A percentile compares a stretch with the other conserved stretches of the same genome.
Conservation (phyloP, 2,797 vertebrate species). For the Echeneis naucrates region DNA sequence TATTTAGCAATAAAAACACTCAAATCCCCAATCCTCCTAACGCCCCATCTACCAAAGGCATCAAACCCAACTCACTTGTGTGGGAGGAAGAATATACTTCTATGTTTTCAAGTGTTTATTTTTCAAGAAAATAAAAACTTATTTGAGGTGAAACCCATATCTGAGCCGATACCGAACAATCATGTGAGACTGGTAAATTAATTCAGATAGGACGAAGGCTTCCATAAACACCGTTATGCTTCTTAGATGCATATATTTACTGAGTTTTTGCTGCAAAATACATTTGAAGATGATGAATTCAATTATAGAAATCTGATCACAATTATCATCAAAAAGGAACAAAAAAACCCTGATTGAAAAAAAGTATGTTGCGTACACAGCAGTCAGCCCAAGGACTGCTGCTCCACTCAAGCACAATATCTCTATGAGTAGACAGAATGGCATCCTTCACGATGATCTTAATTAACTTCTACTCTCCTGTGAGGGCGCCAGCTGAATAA, state of each 20-base stretch:
- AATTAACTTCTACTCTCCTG: conserved; percentile 78
- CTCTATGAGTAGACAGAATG: conserved; percentile 55
- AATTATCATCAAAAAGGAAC: conserved; percentile 28
- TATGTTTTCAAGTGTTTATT: not conserved
- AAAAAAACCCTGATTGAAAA: conserved; percentile 7
- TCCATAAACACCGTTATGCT: not conserved
- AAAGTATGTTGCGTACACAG: conserved; percentile 11
- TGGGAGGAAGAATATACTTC: not conserved
- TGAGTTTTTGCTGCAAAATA: not conserved
- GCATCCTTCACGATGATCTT: conserved; percentile 69
- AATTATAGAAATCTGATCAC: conserved; percentile 36
- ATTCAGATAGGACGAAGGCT: not conserved
- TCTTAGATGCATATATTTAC: not conserved
- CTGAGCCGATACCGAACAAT: too few relatives aligned
- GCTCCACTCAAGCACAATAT: conserved; percentile 44
- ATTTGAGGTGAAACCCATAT: not conserved
- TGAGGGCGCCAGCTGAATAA: conserved; percentile 73
- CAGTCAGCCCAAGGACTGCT: conserved; percentile 39
- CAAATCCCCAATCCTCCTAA: too few relatives aligned
- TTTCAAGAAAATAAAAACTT: not conserved
- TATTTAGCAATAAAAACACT: conserved; percentile 3
- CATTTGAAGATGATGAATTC: conserved; percentile 17
- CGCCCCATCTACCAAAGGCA: conserved; percentile 14
- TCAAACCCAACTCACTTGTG: not conserved
- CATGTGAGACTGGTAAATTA: not conserved